phyloP scores from a whole-genome alignment of 2,797 vertebrate species.

The Spondyliosoma cantharus region DNA sequence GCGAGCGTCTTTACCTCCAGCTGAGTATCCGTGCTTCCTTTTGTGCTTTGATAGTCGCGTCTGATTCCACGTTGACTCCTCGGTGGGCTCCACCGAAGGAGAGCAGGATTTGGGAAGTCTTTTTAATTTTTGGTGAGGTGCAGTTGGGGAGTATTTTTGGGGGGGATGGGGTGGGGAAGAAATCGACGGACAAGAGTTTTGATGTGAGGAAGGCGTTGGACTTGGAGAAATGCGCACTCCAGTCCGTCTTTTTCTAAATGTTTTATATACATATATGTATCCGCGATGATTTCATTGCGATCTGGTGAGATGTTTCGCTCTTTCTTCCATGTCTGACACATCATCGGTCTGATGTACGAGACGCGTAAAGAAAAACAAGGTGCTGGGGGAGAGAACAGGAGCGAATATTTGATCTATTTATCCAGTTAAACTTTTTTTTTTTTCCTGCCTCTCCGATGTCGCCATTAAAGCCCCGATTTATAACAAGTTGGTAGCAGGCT shows the following conservation, averaged over 20 bases:
- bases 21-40: conserved; percentile 27
- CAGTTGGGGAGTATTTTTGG: conserved; percentile 8
- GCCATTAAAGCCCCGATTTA: conserved; percentile 1
- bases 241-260: conserved; percentile 14
- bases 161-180: neutral
- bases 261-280: neutral
- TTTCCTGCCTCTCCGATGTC: conserved; percentile 12
- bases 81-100: conserved; percentile 16
- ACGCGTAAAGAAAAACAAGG: neutral
- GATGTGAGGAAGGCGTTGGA: conserved; percentile 31
- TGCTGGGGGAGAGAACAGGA: neutral
- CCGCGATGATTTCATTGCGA: neutral
- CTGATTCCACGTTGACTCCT: conserved; percentile 3
- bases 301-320: neutral
- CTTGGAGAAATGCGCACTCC: conserved; percentile 36
- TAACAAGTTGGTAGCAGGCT: conserved; percentile 29
- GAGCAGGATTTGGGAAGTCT: conserved; percentile 38
- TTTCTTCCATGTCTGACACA: neutral
- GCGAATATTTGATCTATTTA: conserved; percentile 14
- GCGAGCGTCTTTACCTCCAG: neutral
- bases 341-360: neutral
- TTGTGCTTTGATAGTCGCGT: conserved; percentile 15
- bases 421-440: conserved; percentile 34
- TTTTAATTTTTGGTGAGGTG: conserved; percentile 15
- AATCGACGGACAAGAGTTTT: conserved; percentile 51